These are phyloP conservation scores for Ceuthmochares aereus DNA, from an alignment of 2,113 vertebrate genomes.

Conservation along the genomic window DNA sequence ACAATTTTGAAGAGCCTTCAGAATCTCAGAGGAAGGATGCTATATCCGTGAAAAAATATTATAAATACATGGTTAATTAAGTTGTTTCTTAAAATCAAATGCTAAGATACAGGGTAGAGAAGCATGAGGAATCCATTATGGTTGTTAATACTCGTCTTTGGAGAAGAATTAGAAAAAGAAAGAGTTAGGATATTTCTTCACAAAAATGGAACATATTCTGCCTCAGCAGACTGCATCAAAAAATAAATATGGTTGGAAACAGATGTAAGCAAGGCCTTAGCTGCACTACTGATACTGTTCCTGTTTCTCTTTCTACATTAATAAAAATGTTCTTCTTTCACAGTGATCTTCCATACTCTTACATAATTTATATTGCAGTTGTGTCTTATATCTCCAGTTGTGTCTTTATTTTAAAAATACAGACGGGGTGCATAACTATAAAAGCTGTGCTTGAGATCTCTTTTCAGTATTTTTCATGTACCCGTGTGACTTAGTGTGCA, in stretches of 20 bases:
- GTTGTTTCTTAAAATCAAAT: background rate
- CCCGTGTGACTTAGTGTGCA: background rate
- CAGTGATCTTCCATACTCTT: background rate
- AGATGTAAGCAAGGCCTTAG: background rate
- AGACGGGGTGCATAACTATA: background rate
- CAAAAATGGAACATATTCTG: background rate
- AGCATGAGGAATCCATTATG: background rate
- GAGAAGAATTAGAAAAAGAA: background rate
- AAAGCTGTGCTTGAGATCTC: constrained; percentile 5
- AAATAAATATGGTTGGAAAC: background rate
- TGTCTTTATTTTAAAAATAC: background rate
- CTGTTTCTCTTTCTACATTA: background rate
- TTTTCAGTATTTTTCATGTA: constrained; percentile 15
- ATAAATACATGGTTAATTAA: background rate
- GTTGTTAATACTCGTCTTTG: background rate
- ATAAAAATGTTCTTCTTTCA: background rate
- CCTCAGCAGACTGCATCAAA: background rate
- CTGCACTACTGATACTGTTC: background rate
- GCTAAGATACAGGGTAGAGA: background rate
- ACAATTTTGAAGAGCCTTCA: background rate
- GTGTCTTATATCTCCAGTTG: background rate
- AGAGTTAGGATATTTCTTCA: background rate
- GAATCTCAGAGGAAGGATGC: background rate
- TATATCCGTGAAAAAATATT: background rate
- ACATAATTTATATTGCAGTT: background rate